Evolutionary conservation across 2,113 vertebrate species (phyloP).

Genomic region (Tupaia chinensis): DNA sequence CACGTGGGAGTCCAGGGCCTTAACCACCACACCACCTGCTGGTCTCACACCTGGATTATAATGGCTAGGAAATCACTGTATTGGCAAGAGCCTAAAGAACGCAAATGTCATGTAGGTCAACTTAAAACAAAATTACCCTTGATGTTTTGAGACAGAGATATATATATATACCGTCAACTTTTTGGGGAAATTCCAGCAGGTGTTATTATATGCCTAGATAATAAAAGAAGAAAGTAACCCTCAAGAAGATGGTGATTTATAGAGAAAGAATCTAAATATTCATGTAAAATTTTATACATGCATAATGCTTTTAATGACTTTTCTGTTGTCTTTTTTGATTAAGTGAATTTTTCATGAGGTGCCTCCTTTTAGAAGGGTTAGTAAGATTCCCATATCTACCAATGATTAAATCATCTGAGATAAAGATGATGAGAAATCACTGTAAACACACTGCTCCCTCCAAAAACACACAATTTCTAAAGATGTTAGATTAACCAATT

Average conservation of each 20-base stretch:
- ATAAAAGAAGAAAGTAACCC: background rate
- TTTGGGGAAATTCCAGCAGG: background rate
- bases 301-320: constrained; percentile 14
- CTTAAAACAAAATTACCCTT: constrained; percentile 6
- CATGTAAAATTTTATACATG: background rate
- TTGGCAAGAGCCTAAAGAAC: background rate
- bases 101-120: background rate
- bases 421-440: background rate
- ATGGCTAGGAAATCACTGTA: background rate
- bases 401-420: background rate
- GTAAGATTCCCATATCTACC: background rate
- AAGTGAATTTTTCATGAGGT: background rate
- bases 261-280: constrained; percentile 2
- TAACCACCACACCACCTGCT: too few species aligned
- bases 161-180: background rate
- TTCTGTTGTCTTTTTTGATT: background rate
- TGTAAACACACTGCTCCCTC: background rate
- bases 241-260: background rate
- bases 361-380: background rate
- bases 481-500: constrained; percentile 45
- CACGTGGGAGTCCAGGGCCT: too few species aligned
- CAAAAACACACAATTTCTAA: background rate
- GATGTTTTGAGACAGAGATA: background rate
- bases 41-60: background rate
- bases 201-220: background rate